Percentiles rank a stretch among this genome's conserved stretches.
Conservation (phyloP, 2,888 invertebrate genomes). For the Odontocerum albicorne region DNA sequence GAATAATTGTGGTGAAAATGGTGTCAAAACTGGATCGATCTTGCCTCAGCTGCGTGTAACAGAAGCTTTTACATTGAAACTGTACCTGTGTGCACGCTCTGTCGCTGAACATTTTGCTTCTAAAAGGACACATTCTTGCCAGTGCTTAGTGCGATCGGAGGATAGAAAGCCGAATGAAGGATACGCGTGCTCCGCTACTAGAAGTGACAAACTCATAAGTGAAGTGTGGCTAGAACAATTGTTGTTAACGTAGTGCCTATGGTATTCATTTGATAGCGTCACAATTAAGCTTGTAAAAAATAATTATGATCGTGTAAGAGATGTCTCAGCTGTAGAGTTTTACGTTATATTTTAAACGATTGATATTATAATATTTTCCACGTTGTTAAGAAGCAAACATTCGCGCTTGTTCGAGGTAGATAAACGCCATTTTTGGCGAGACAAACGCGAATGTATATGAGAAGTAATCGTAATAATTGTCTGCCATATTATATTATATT, state of each 20-base stretch:
- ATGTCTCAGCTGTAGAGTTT: not conserved
- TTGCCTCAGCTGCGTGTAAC: too few species aligned
- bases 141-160: slow-evolving; percentile 7
- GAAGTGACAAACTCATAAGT: slow-evolving; percentile 5
- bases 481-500: slow-evolving; percentile 20
- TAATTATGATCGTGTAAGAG: not conserved
- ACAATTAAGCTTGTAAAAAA: slow-evolving; percentile 32
- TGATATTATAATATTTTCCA: not conserved
- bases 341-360: not conserved
- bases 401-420: not conserved
- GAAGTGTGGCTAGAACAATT: slow-evolving; percentile 21
- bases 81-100: not conserved
- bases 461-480: not conserved
- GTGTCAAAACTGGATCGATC: slow-evolving; percentile 16
- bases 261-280: slow-evolving; percentile 32
- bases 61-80: too few species aligned
- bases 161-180: not conserved
- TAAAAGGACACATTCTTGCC: slow-evolving; percentile 5
- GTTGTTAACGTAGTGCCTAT: slow-evolving; percentile 33
- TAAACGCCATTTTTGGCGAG: too few species aligned
- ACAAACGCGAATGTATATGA: not conserved
- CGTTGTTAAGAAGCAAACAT: not conserved
- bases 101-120: not conserved
- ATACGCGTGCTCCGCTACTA: slow-evolving; percentile 1
- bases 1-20: slow-evolving; percentile 12